Conservation (phyloP, 2,113 vertebrate species). For the Labeo rohita region DNA sequence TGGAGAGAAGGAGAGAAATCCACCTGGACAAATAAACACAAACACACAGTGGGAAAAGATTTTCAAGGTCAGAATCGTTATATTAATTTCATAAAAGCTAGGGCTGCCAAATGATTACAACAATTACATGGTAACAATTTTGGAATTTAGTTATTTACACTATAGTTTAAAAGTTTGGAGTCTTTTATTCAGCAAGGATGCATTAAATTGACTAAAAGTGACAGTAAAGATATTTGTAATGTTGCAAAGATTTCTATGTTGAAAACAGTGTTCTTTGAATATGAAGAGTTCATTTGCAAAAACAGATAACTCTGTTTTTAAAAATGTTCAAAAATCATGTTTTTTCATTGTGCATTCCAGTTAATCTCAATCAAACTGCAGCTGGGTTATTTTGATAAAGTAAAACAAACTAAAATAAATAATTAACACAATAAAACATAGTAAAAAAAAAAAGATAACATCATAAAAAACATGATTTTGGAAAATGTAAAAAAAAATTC, state of each 20-base stretch:
- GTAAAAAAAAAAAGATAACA: too few species aligned
- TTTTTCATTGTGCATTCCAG: too few species aligned
- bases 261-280: background rate
- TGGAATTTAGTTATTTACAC: background rate
- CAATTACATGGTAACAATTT: background rate
- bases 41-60: background rate
- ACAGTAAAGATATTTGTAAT: background rate
- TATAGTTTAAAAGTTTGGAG: background rate
- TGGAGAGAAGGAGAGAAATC: constrained; percentile 82
- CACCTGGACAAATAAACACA: constrained; percentile 71
- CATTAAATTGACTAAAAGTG: background rate
- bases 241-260: background rate
- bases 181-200: background rate
- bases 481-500: too few species aligned
- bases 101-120: background rate
- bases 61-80: background rate
- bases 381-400: too few species aligned
- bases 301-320: too few species aligned
- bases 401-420: too few species aligned
- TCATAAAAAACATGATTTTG: too few species aligned
- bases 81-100: background rate
- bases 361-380: too few species aligned
- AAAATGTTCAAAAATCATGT: too few species aligned
- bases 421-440: too few species aligned
- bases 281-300: background rate